Evolutionary conservation across 2,113 vertebrate genomes (phyloP).

Genomic region (Carettochelys insculpta): DNA sequence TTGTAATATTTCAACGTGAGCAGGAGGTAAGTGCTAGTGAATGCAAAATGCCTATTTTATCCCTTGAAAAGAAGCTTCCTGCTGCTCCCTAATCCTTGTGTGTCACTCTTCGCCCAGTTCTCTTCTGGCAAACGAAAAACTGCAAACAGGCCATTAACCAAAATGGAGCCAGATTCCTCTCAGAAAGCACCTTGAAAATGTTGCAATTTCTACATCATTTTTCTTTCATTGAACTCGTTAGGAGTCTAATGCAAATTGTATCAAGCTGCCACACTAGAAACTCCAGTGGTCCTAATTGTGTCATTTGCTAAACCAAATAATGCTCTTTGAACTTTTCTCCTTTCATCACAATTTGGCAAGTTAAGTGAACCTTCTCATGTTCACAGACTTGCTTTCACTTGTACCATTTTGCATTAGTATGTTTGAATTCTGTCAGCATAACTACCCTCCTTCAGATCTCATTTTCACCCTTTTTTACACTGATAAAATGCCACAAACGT

Average conservation of each 20-base stretch:
- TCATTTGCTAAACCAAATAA: not conserved
- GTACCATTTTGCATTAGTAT: not conserved
- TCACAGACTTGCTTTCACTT: not conserved
- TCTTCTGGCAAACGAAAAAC: conserved; percentile 45
- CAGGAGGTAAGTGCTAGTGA: conserved; percentile 90
- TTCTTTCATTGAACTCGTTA: not conserved
- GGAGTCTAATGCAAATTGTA: not conserved
- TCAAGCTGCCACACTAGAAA: fast-evolving
- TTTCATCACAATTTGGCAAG: not conserved
- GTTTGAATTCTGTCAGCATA: not conserved
- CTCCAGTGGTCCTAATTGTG: not conserved
- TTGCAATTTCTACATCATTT: not conserved
- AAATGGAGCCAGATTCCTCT: conserved; percentile 6
- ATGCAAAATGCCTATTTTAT: conserved; percentile 70
- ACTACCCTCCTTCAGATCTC: not conserved
- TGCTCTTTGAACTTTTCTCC: not conserved
- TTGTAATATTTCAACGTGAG: conserved; percentile 99
- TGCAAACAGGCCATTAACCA: conserved; percentile 53
- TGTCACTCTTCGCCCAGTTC: conserved; percentile 58
- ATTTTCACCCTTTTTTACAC: not conserved
- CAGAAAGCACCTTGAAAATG: not conserved
- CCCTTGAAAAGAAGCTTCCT: conserved; percentile 68
- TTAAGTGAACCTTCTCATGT: not conserved
- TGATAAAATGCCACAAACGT: not conserved
- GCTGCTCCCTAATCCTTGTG: conserved; percentile 70